Base-by-base conservation (phyloP, 2,888 invertebrate species). In the Anoncus sp. region DNA sequence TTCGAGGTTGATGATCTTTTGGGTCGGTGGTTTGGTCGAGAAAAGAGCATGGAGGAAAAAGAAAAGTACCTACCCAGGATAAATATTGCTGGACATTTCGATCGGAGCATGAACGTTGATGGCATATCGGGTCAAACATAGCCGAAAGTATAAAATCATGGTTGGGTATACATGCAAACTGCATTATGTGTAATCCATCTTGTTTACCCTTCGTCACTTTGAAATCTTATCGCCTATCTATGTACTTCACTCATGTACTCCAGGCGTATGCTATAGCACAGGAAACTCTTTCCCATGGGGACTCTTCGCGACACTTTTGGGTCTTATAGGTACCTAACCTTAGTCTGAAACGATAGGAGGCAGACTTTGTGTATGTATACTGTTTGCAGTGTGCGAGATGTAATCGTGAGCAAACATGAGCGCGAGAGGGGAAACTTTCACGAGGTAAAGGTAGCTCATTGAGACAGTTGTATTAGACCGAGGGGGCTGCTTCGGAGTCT, bases 391-490 rank as follows among this genome's bases (percentile, higher is more conserved):
- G 66, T 45, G 51, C 6, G 76, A 70, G 71, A 76, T 66, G 66
- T 72, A 66, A 67, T 67, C 67, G 71, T 24, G 51, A 14, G 57
- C 27, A 57, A 67, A 16, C 38, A 47, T n/a, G n/a, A n/a, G n/a
- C 62, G 43, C 49, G 51, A 67, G 67, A 72, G 60, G 38, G 45
- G 31, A 67, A 67, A 72, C 55, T 72, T 77, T 57, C 66, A 72
- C 67, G 57, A 40, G 20, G 24, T 10, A 51, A 45, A 55, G 12
- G 43, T 40, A 14, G 2, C 40, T 22, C n/a, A 2, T 45, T 4
- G 27, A 47, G 27, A 24, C n/a, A 22, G 45, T 43, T 10, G 18
- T 51, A 59, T 65, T 70, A 65, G 70, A 65, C 59, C 16, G 70
- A 75, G 75, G 75, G 65, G 59, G 63, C 35, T 47, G 66, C 27